Evolutionary conservation across 2,797 vertebrate genomes (phyloP), one percentile per base, ranked within the genome.

Genomic region (Pygocentrus nattereri): DNA sequence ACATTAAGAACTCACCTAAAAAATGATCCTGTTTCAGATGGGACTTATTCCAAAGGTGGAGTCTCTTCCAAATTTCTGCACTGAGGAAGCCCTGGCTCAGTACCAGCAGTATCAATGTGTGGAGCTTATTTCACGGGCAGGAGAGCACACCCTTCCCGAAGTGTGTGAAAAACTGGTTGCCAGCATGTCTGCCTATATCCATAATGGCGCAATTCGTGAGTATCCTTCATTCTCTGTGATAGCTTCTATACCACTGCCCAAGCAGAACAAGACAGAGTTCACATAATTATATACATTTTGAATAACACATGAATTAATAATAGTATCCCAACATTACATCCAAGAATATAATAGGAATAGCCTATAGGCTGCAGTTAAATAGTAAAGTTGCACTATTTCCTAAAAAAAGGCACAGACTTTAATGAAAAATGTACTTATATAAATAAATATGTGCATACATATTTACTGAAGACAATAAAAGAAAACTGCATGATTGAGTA

Each of bases 111-210:
- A 95, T 76, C 93, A 82, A 41, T 98, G 97, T 50, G 68, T 94
- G 61, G 94, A 96, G 85, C 87, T 94, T 75, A 92, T 93, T 21
- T 91, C 85, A 0, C 90, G 94, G 74, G 83, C 86, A 4, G 88
- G 91, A 58, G 85, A 92, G 31, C 89, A 90, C 0, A 30, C 90
- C 0, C 86, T 95, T 31, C 93, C 94, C 0, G 90, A 93, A 21
- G 85, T 65, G 0, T 97, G 96, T 0, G 64, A 94, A 1, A 91
- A 77, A 23, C 93, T 97, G 23, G 91, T 95, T 1, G 85, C 54
- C 69, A 97, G 96, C 88, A 83, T 96, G 90, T 97, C 96, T 0
- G 94, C 96, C 67, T 91, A 87, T 19, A 93, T 98, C 56, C 93
- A 97, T 88, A 88, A 93, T 0, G 96, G 97, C 0, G 96, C 96